Evolutionary conservation across 2,888 invertebrate genomes (phyloP), one percentile per base, ranked within the genome.

Genomic region (Acleris laterana): DNA sequence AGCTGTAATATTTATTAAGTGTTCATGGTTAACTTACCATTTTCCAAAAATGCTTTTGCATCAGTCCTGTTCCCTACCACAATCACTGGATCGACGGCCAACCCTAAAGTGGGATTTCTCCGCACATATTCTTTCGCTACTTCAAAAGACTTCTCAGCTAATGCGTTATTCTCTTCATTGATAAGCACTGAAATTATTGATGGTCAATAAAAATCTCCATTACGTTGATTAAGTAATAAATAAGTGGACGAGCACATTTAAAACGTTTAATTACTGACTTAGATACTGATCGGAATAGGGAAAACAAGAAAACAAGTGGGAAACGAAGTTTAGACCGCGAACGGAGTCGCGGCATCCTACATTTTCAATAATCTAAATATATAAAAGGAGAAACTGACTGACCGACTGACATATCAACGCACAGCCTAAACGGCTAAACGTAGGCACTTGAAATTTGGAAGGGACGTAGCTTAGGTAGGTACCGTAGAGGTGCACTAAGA

Each of bases 31-130:
- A 2, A 38, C 38, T 93, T 93, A 96, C 96, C 93, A 79, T 95
- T 90, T 86, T 96, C 96, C 71, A 97, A 86, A 71, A 96, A 91
- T 25, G 93, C 90, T 80, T 95, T 95, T 16, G 96, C 95, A 79
- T 96, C 96, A 0, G 95, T 94, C 73, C 95, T 93, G 82, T 96
- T 96, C 1, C 95, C 95, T 48, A 95, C 94, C 49, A 95, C 95
- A 64, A 94, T 93, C 59, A 93, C 91, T 0, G 94, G 90, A 62
- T 95, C 95, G 65, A 93, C 93, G 46, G 94, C 94, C 7, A 96
- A 84, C 1, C 95, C 96, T 68, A 96, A 89, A 76, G 93, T 94
- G 5, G 95, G 94, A 80, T 95, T 96, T 68, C 95, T 94, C 74
- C 95, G 94, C 16, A 96, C 93, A 82, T 95, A 96, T 64, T 95